Percentiles rank a stretch among this genome's conserved stretches.
These are phyloP conservation scores for Aspidiotus rigidus DNA, from an alignment of 2,888 invertebrate genomes.

Conservation along the genomic window DNA sequence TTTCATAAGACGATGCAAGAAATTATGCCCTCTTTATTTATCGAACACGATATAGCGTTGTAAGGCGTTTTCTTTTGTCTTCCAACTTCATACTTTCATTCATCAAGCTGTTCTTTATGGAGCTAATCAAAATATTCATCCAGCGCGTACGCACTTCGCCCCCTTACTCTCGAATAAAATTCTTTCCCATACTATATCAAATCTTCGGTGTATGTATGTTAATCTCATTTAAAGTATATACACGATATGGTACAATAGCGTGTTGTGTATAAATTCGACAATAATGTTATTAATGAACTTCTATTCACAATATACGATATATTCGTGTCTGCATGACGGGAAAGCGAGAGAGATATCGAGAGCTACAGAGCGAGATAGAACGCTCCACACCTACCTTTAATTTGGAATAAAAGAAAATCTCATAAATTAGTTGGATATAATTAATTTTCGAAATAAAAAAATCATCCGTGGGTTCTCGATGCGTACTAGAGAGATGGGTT, in stretches of 20 bases:
- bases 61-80: no score
- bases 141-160: no score
- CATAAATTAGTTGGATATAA: conserved; percentile 1
- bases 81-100: no score
- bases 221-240: no score
- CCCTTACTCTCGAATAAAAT: no score
- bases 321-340: background rate
- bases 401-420: background rate
- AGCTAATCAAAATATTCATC: no score
- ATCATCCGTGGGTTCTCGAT: conserved; percentile 2
- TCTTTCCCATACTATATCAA: no score
- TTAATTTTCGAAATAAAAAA: conserved; percentile 2
- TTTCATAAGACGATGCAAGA: no score
- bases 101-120: no score
- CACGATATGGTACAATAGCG: background rate
- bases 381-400: conserved; percentile 4
- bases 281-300: background rate
- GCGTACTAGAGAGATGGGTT: background rate
- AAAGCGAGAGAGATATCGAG: background rate
- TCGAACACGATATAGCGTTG: no score
- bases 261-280: background rate
- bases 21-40: no score
- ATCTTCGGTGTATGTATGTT: no score
- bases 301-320: background rate
- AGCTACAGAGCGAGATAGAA: background rate